phyloP scores from a whole-genome alignment of 2,113 vertebrate species.

The Podiceps cristatus region DNA sequence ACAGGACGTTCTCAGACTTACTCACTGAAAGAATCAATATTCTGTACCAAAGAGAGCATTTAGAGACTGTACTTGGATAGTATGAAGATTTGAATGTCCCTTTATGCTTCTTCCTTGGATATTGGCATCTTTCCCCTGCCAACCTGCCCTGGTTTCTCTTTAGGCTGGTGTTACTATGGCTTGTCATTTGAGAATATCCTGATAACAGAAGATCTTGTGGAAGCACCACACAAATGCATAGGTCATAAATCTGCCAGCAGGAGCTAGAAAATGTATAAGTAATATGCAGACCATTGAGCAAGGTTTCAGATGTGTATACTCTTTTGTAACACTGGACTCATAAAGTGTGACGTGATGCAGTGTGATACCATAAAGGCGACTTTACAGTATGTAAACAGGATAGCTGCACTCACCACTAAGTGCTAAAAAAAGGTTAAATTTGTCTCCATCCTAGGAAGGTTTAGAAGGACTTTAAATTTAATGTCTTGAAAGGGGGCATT shows the following conservation, averaged over 20 bases:
- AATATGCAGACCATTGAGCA: background rate
- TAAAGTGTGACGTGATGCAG: background rate
- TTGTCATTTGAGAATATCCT: background rate
- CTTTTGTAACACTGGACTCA: background rate
- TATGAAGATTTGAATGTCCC: background rate
- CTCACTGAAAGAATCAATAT: background rate
- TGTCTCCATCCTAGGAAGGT: background rate
- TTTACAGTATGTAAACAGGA: background rate
- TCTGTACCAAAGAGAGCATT: background rate
- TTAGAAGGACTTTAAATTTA: background rate
- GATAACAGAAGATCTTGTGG: background rate
- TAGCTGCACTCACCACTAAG: background rate
- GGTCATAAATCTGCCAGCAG: background rate
- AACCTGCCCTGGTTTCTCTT: background rate
- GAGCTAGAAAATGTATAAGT: background rate
- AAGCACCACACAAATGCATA: background rate
- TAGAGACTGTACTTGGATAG: background rate
- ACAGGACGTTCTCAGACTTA: background rate
- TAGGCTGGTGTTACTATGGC: background rate
- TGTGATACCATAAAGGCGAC: background rate
- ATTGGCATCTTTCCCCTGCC: background rate
- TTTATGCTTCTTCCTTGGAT: background rate
- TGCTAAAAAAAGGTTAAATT: background rate
- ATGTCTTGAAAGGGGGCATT: background rate
- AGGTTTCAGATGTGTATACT: background rate